These are phyloP conservation scores for Meliscaeva auricollis DNA, from an alignment of 2,888 invertebrate genomes.

Conservation along the genomic window DNA sequence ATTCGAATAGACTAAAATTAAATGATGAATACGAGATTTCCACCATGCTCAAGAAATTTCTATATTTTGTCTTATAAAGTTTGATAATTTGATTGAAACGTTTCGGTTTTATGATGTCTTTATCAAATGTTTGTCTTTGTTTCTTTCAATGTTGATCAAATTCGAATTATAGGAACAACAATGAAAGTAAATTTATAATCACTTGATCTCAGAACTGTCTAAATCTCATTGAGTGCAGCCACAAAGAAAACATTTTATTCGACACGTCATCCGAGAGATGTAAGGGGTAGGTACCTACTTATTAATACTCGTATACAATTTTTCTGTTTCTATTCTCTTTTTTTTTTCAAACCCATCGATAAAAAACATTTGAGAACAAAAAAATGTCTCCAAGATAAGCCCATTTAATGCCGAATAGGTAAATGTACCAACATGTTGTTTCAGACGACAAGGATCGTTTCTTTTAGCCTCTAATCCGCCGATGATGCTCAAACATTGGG, in stretches of 20 bases:
- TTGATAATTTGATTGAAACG: too few relatives aligned
- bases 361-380: constrained; percentile 14
- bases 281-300: not conserved
- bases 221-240: not conserved
- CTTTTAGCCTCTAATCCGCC: constrained; percentile 60
- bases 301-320: not conserved
- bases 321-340: not conserved
- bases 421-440: constrained; percentile 51
- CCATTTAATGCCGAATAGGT: constrained; percentile 51
- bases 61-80: too few relatives aligned
- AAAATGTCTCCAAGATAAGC: constrained; percentile 61
- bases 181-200: not conserved
- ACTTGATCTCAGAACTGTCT: not conserved
- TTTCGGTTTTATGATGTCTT: too few relatives aligned
- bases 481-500: constrained; percentile 56
- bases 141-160: too few relatives aligned
- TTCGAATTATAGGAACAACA: too few relatives aligned
- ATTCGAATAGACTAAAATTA: too few relatives aligned
- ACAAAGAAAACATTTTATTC: constrained; percentile 29
- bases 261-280: too few relatives aligned
- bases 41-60: too few relatives aligned
- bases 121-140: too few relatives aligned
- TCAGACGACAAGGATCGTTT: constrained; percentile 52
- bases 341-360: not conserved
- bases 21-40: too few relatives aligned